Conservation (phyloP, 1,140 invertebrate species). For the Ceratina japonica region DNA sequence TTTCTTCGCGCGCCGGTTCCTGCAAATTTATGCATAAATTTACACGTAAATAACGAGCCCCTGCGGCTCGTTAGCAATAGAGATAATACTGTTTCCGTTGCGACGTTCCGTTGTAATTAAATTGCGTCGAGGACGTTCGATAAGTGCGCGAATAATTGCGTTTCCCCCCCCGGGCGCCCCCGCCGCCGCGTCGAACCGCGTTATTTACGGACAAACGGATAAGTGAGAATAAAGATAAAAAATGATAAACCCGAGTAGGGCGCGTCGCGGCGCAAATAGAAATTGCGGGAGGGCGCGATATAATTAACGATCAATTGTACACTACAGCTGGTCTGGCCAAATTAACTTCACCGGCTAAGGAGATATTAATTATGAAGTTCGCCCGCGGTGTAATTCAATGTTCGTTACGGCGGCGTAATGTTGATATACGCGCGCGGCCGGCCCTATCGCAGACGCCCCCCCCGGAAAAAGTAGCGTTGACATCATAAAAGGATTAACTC, state of each 20-base stretch:
- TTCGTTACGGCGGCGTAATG: not conserved
- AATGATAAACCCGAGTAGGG: no score
- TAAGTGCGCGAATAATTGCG: slow-evolving; percentile 26
- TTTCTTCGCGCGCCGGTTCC: not conserved
- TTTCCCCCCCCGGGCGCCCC: not conserved
- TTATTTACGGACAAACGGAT: not conserved
- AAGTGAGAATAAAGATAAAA: not conserved
- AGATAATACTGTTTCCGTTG: slow-evolving; percentile 17
- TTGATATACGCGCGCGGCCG: not conserved
- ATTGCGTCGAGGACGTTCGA: slow-evolving; percentile 15
- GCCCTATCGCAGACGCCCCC: not conserved
- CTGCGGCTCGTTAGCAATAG: slow-evolving; percentile 19
- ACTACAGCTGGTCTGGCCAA: not conserved
- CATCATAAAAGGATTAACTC: not conserved
- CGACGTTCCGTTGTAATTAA: slow-evolving; percentile 13
- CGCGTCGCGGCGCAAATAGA: not conserved
- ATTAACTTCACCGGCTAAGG: slow-evolving; percentile 16
- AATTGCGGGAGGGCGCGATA: not conserved
- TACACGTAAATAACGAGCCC: slow-evolving; percentile 23
- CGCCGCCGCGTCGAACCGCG: no score
- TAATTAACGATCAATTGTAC: slow-evolving; percentile 12
- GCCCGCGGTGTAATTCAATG: not conserved
- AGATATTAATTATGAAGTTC: slow-evolving; percentile 24
- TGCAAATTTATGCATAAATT: slow-evolving; percentile 44
- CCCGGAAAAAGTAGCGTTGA: not conserved